These are phyloP conservation scores for Phataginus tetradactyla DNA, from an alignment of 2,797 vertebrate genomes.

Conservation along the genomic window DNA sequence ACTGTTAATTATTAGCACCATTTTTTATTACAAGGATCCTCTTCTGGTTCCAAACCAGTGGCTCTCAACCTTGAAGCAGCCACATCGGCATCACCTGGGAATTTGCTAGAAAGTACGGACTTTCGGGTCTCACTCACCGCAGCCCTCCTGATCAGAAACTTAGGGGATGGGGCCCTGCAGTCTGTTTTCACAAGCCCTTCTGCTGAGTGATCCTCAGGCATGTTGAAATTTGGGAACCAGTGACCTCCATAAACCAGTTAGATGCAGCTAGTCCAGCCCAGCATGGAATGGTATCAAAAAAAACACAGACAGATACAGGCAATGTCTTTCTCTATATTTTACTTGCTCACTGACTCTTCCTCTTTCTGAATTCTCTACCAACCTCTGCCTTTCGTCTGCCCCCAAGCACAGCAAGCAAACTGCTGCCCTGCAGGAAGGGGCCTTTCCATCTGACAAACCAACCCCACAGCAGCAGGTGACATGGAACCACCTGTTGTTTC, in stretches of 20 bases:
- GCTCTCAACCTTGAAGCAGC: neutral
- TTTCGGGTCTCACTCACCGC: neutral
- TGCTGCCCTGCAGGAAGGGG: neutral
- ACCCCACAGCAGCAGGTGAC: neutral
- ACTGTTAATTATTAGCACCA: neutral
- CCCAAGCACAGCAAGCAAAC: neutral
- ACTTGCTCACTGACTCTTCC: neutral
- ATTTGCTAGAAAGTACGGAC: neutral
- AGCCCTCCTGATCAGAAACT: neutral
- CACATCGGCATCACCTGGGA: neutral
- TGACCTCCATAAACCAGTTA: neutral
- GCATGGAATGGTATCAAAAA: rapidly evolving
- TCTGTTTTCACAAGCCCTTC: neutral
- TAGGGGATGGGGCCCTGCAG: neutral
- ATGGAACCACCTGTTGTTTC: neutral
- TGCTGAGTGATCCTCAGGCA: neutral
- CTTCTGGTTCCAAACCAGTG: neutral
- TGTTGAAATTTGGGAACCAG: neutral
- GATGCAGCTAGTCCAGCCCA: neutral
- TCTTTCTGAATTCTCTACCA: neutral
- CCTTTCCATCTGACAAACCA: neutral
- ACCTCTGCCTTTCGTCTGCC: neutral
- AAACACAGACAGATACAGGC: rapidly evolving
- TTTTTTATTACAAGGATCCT: neutral
- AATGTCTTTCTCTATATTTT: neutral